Evolutionary conservation across 2,797 vertebrate genomes (phyloP).

Genomic region (Salarias fasciatus): DNA sequence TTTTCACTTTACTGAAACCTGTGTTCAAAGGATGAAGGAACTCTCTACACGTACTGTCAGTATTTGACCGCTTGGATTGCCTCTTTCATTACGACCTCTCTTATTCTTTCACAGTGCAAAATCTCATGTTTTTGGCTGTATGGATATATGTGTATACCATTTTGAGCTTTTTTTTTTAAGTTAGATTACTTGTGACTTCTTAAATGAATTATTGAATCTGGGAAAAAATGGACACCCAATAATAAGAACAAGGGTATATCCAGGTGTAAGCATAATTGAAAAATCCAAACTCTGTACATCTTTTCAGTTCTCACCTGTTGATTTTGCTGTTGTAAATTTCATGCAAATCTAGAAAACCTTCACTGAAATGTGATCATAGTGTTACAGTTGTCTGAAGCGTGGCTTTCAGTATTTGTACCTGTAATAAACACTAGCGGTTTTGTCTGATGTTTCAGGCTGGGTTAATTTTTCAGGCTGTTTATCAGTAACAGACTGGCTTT

Average conservation of each 20-base stretch:
- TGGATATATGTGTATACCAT: background rate
- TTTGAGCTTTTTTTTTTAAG: slow-evolving; percentile 2
- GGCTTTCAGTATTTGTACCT: slow-evolving; percentile 15
- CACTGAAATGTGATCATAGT: background rate
- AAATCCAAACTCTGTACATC: too few relatives aligned
- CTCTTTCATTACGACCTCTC: slow-evolving; percentile 43
- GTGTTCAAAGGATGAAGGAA: slow-evolving; percentile 15
- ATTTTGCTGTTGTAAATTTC: background rate
- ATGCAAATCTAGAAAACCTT: background rate
- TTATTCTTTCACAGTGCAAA: slow-evolving; percentile 46
- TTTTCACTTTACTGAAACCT: slow-evolving; percentile 30
- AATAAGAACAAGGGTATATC: too few relatives aligned
- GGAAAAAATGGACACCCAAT: too few relatives aligned
- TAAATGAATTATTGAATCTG: background rate
- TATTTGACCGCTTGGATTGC: slow-evolving; percentile 35
- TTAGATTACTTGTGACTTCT: slow-evolving; percentile 9
- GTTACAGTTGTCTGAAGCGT: background rate
- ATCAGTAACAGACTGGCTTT: slow-evolving; percentile 34
- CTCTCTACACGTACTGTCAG: slow-evolving; percentile 4
- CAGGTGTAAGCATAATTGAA: too few relatives aligned
- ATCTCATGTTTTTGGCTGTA: slow-evolving; percentile 27
- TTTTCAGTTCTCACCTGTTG: background rate
- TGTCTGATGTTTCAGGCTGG: slow-evolving; percentile 30
- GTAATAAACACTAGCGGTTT: slow-evolving; percentile 24
- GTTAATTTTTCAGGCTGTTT: slow-evolving; percentile 34